Conservation (phyloP, 2,113 vertebrate species). For the Mustelus asterias region DNA sequence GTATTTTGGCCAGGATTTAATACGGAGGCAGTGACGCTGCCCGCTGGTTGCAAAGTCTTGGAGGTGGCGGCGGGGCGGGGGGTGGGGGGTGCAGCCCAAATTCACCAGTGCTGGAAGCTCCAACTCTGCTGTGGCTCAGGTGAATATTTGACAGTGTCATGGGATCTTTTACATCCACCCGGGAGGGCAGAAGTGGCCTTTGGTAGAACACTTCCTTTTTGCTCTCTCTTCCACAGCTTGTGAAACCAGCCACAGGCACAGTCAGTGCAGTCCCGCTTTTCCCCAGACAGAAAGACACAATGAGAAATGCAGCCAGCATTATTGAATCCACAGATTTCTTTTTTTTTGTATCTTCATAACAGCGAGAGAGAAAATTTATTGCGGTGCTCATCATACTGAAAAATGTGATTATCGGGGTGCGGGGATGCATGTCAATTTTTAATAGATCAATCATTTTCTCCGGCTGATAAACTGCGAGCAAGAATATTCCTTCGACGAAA, state of each 20-base stretch:
- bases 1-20: background rate
- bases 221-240: background rate
- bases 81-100: too few species aligned
- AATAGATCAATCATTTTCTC: slow-evolving; percentile 15
- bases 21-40: too few species aligned
- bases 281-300: background rate
- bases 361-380: background rate
- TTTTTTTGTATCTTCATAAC: background rate
- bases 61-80: too few species aligned
- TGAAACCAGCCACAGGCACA: background rate
- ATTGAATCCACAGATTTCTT: background rate
- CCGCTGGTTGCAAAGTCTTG: too few species aligned
- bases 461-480: background rate
- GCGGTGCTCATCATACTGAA: background rate
- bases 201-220: background rate
- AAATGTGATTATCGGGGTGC: background rate
- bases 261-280: background rate
- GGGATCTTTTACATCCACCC: background rate
- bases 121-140: too few species aligned
- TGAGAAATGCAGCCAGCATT: background rate
- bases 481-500: background rate
- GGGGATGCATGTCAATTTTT: background rate
- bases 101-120: too few species aligned
- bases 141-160: background rate
- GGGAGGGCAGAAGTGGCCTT: background rate